Base-by-base conservation (phyloP, 2,888 invertebrate species). In the Tinea trinotella region DNA sequence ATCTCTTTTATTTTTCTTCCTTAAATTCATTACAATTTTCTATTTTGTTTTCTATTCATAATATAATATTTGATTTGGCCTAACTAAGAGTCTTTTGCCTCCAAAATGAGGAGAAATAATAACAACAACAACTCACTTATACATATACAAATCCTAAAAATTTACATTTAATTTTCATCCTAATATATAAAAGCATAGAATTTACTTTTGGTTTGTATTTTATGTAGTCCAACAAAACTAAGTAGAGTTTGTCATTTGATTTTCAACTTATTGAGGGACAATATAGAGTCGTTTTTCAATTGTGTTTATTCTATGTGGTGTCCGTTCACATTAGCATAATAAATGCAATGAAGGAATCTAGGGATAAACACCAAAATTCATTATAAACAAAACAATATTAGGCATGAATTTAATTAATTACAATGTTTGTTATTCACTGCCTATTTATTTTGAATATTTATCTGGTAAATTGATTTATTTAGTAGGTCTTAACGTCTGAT, bases 31-130 rank as follows among this genome's bases (percentile, higher is more conserved):
- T 4, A 30, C 4, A 30, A 30, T 2, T 30, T 2, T 30, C 3
- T 30, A 30, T 30, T 30, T 10, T 7, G 7, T 30, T 4, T 7
- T 22, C 22, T 22, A 22, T 22, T 22, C 7, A 22, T 22, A 30
- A 10, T 10, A 40, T 40, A 40, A 65, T n/a, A n/a, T 64, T 64
- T 61, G 66, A 64, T 18, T 9, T 63, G 62, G 62, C 64, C 70
- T 78, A 79, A 78, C 78, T 76, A 79, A 78, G 78, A 77, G 79
- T 72, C 75, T 72, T 71, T 75, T 71, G 66, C 66, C 73, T 68
- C 68, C 71, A 70, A 76, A 77, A 76, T 74, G 74, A 71, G 67
- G 64, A 64, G 59, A 59, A 68, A 67, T 78, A 74, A 78, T 76
- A 46, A 46, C 19, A 19, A 46, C n/a, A 40, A 7, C 40, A 2